Base-by-base conservation (phyloP, 1,140 invertebrate genomes). In the Orchestia grillus region DNA sequence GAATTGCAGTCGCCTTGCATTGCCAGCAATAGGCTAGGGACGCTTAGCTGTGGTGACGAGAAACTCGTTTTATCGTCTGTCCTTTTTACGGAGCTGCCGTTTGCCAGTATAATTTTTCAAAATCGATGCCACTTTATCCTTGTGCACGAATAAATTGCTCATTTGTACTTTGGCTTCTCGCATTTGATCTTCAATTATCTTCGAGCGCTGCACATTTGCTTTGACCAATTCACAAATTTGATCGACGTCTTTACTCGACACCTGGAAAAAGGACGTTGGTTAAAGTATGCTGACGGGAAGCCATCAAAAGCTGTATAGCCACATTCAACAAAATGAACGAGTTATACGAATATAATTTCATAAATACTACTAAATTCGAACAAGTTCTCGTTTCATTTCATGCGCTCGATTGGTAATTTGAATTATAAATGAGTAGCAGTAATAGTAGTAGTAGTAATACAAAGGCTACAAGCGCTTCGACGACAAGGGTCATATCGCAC, bases 151-250 rank as follows among this genome's bases (percentile, higher is more conserved):
- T 96, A 99, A 98, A 97, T 99, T 98, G 97, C 99, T 98, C 91
- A 99, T 98, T 97, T 99, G 98, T 87, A 98, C 98, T 97, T 98
- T 98, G 0, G 99, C 98, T 97, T 99, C 99, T 97, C 98, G 98
- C 97, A 99, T 98, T 96, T 99, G 99, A 97, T 99, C 99, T 95
- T 98, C 98, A 62, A 99, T 98, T 90, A 99, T 98, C 98, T 98
- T 99, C 97, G 99, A 99, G 92, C 99, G 98, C 97, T 99, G 99
- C 97, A 99, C 98, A 97, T 99, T 99, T 77, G 99, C 98, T 97
- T 98, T 98, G 40, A 99, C 98, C 90, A 99, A 97, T 97, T 99
- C 98, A 97, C 98, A 98, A 0, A 98, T 97, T 96, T 98, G 98
- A 97, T 98, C 98, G 41, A 98, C 97, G 97, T 98, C 98, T 96